Conservation (phyloP, 2,113 vertebrate species). For the Siphamia tubifer region DNA sequence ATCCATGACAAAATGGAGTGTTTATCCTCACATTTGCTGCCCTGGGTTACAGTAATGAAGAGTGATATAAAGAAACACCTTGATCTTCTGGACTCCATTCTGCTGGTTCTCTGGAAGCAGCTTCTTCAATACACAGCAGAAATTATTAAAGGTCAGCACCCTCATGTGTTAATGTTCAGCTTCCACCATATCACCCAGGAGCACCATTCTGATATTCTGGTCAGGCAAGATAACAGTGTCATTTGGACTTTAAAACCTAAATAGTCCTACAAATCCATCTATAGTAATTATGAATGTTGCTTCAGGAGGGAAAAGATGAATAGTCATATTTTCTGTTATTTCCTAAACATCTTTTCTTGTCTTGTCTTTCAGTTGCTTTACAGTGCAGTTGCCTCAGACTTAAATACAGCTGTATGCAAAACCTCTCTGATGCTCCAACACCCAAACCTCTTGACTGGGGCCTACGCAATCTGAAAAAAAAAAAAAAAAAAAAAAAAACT, state of each 20-base stretch:
- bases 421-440: constrained; percentile 58
- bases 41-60: constrained; percentile 2
- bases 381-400: constrained; percentile 13
- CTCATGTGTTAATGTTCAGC: constrained; percentile 11
- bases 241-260: neutral
- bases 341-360: neutral
- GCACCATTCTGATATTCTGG: neutral
- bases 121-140: constrained; percentile 1
- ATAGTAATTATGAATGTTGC: neutral
- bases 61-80: neutral
- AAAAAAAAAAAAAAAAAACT: neutral
- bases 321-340: neutral
- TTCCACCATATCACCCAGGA: neutral
- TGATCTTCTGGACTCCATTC: neutral
- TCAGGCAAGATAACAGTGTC: neutral
- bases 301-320: too few relatives aligned
- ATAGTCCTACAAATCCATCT: neutral
- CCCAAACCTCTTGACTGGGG: constrained; percentile 63
- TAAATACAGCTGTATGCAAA: constrained; percentile 72
- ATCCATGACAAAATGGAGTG: neutral
- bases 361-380: neutral
- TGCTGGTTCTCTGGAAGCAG: constrained; percentile 4
- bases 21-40: neutral
- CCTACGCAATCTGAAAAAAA: constrained; percentile 38
- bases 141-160: constrained; percentile 21